Evolutionary conservation across 2,113 vertebrate species (phyloP), one percentile per base, ranked within the genome.

Genomic region (Salvator merianae): DNA sequence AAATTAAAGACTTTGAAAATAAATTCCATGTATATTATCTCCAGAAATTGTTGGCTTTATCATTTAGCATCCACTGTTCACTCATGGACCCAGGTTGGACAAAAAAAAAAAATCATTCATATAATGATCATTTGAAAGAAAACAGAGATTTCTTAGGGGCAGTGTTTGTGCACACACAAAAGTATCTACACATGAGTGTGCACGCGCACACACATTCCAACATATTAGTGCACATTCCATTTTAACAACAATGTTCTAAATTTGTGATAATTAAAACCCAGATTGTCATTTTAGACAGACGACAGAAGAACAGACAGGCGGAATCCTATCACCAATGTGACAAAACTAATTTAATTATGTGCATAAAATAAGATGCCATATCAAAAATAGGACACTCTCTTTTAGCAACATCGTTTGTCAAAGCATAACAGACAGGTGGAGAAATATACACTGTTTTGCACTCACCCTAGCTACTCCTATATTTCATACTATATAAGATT

Each of bases 341-440:
- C 0, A 9, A 79, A 89, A 8, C 14, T 8, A 53, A 53, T 53
- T 53, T 53, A 53, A 87, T 65, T 59, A 12, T 73, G 84, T 85
- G 74, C 83, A 79, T 87, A 77, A 84, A 86, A 47, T 82, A 75
- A n/a, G 88, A 74, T 1, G 0, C 83, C 81, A 0, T 5, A n/a
- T 88, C 90, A 88, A 93, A 91, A 43, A 86, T 85, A 89, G 83
- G 74, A n/a, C 82, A 50, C 86, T 90, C 90, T 90, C 87, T 88
- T 72, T n/a, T 73, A 84, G 92, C 91, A 91, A 89, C 89, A 90
- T 89, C 81, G n/a, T 84, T 93, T 82, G 84, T 83, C 79, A 68
- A 89, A 82, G 77, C 82, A 66, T 30, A 78, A 81, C 63, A 76
- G 83, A 80, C 75, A 88, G 87, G 82, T 30, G 32, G 5, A 5